Base-by-base conservation (phyloP, 2,888 invertebrate species). In the Drosophila percnosoma region DNA sequence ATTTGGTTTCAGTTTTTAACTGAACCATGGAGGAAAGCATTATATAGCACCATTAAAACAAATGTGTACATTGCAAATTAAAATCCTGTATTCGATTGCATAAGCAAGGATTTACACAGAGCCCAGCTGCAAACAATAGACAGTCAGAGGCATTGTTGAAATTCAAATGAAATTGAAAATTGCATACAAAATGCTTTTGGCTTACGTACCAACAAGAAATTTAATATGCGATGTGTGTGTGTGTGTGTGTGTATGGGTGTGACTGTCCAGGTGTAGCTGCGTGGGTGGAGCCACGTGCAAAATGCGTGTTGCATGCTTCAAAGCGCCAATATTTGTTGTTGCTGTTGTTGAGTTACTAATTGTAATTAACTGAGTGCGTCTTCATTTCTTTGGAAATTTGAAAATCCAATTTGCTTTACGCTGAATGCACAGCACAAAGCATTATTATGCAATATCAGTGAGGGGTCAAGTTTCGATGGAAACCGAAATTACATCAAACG, bases 261-360 rank as follows among this genome's bases (percentile, higher is more conserved):
- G 10, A 15, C 45, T 21, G 10, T 5, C 13, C 27, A 18, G 4
- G 24, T 54, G 27, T 29, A 11, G n/a, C 36, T 38, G 40, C 29
- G 21, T 42, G 21, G 21, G 21, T 42, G 31, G 31, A 6, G 6
- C 15, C 21, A 1, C 34, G 42, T 31, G 10, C 40, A 31, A 57
- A 38, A 51, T 54, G 45, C 53, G 48, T 65, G 54, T 31, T 31
- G 31, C 55, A 42, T 33, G 31, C 31, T 31, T 31, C 31, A n/a
- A 10, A 15, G 57, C 29, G 18, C 15, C 45, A 24, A 24, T 45
- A 27, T n/a, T 38, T 38, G 36, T 36, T 18, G 5, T 24, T 8
- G 24, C 10, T 34, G 34, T 7, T 34, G 4, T 21, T 10, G 31
- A 21, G 31, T 24, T 33, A 15, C 29, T 13, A 34, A 29, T n/a